A percentile compares a stretch with the other conserved stretches of the same genome.
Conservation (phyloP, 2,797 vertebrate genomes). For the Microctenopoma stevenorrisi region DNA sequence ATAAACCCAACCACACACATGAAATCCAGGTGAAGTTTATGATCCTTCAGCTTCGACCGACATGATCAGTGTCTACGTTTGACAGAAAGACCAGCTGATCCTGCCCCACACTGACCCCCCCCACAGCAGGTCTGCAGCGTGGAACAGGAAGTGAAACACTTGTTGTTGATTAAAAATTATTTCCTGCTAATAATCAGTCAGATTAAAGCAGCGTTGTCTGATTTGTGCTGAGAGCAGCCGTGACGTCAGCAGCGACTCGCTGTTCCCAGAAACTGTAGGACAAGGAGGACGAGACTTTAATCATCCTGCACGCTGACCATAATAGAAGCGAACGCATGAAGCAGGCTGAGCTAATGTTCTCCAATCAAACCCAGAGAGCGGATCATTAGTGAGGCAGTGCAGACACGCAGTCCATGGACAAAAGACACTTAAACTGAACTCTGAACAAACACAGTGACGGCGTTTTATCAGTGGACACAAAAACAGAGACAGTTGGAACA, state of each 20-base stretch:
- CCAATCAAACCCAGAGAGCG: conserved; percentile 17
- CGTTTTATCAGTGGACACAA: background rate
- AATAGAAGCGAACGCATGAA: conserved; percentile 27
- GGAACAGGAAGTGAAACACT: background rate
- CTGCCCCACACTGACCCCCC: background rate
- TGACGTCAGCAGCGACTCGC: conserved; percentile 34
- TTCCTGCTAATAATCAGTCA: conserved; percentile 41
- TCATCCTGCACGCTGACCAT: conserved; percentile 19
- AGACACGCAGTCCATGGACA: background rate
- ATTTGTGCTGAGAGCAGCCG: conserved; percentile 21
- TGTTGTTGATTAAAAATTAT: conserved; percentile 8
- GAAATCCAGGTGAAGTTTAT: too few species aligned
- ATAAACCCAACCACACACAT: too few species aligned
- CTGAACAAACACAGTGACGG: background rate
- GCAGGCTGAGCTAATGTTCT: conserved; percentile 48
- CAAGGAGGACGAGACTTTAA: conserved; percentile 15
- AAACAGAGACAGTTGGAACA: background rate
- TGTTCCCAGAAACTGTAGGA: conserved; percentile 34
- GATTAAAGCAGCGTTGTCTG: background rate
- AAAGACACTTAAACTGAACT: background rate
- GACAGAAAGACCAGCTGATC: background rate
- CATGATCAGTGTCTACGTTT: too few species aligned
- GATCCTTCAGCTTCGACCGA: too few species aligned
- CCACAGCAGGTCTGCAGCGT: background rate
- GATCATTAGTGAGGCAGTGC: background rate